Evolutionary conservation across 2,113 vertebrate species (phyloP), one percentile per base, ranked within the genome.

Genomic region (Condylura cristata): DNA sequence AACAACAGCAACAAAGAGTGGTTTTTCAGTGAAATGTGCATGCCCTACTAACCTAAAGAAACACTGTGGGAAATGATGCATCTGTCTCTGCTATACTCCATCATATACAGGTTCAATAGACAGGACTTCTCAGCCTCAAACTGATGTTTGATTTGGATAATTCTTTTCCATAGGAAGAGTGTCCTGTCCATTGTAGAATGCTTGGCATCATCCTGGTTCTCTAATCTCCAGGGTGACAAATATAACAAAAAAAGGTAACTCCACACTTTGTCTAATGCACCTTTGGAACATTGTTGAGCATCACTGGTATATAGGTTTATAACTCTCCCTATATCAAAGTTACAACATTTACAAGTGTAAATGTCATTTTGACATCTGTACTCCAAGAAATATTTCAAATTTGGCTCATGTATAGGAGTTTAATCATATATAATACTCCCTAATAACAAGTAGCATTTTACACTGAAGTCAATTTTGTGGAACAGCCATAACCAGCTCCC

Each of bases 311-410:
- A 71, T 5, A 80, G 51, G 30, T 90, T 65, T 84, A 11, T 75
- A 80, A 75, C 32, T 84, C 44, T 76, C 53, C 8, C 22, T 39
- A 56, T 68, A 72, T 60, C 46, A 84, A 89, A 86, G 91, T 89
- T 17, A 91, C 2, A 91, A 13, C 80, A 87, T 84, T 88, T 83
- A 83, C 13, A 90, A n/a, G n/a, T n/a, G n/a, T n/a, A n/a, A n/a
- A n/a, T n/a, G 37, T 51, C 41, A 74, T 56, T 72, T 46, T 56
- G 85, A 90, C 78, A 92, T 48, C 72, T 92, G 46, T 58, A 48
- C 6, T 65, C 76, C n/a, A 58, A 90, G 65, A 96, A 88, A 22
- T 78, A 82, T 66, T 95, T 96, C 48, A 94, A 44, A 94, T 89
- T 78, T 90, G 66, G 74, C 30, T 95, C n/a, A 56, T 56, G 10